A percentile compares a stretch with the other conserved stretches of the same genome.
Conservation (phyloP, 2,113 vertebrate species). For the Pedionomus torquatus region DNA sequence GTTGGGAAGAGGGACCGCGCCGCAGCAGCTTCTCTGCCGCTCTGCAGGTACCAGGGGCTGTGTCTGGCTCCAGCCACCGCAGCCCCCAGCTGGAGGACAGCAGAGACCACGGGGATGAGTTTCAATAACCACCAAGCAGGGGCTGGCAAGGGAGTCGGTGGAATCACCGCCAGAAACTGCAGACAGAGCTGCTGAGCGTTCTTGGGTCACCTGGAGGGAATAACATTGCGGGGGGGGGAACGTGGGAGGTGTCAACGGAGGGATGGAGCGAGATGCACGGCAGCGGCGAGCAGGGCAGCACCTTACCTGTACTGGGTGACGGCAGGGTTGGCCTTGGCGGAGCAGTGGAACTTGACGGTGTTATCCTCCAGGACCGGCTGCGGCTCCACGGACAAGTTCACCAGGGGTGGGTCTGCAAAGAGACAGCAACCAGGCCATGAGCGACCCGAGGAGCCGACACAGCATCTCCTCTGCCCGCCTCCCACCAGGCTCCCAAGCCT, state of each 20-base stretch:
- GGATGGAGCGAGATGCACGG: rapidly evolving
- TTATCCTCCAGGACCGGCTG: conserved; percentile 95
- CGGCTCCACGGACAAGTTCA: conserved; percentile 94
- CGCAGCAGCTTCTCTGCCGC: background rate
- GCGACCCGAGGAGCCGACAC: rapidly evolving
- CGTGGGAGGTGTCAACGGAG: rapidly evolving
- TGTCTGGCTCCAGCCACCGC: background rate
- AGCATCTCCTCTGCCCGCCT: background rate
- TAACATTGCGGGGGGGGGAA: rapidly evolving
- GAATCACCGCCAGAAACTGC: rapidly evolving
- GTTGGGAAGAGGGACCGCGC: background rate
- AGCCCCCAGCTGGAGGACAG: rapidly evolving
- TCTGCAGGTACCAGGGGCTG: background rate
- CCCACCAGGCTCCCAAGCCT: background rate
- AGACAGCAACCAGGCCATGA: background rate
- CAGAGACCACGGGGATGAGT: background rate
- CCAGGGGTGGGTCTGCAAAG: conserved; percentile 89
- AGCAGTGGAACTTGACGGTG: conserved; percentile 93
- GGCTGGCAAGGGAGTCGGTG: rapidly evolving
- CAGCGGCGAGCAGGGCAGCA: rapidly evolving
- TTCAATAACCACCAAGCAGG: rapidly evolving
- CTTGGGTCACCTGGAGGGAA: background rate
- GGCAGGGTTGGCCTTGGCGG: conserved; percentile 95
- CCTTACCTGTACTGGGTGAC: conserved; percentile 95
- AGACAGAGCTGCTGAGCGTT: background rate